A percentile compares a stretch with the other conserved stretches of the same genome.
phyloP scores from a whole-genome alignment of 2,113 vertebrate genomes.

The Trogon surrucura region DNA sequence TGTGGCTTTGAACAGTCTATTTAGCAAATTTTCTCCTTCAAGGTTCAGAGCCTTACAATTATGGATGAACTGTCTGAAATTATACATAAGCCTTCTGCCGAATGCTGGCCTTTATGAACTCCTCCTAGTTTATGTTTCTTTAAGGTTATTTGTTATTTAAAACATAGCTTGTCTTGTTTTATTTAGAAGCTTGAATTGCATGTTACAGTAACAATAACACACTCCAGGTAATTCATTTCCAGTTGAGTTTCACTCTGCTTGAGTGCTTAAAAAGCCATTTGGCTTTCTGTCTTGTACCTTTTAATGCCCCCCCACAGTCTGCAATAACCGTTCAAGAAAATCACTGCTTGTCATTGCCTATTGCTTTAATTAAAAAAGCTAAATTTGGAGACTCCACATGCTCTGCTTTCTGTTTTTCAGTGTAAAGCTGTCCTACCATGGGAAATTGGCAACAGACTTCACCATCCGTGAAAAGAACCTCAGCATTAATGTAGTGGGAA shows the following conservation, averaged over 20 bases:
- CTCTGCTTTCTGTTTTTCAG: slow-evolving; percentile 8
- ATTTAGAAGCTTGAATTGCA: neutral
- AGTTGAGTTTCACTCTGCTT: slow-evolving; percentile 2
- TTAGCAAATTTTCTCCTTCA: neutral
- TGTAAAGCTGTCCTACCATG: neutral
- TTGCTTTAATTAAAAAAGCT: slow-evolving; percentile 43
- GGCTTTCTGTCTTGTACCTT: slow-evolving; percentile 34
- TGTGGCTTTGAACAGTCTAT: neutral
- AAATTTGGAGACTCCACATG: slow-evolving; percentile 26
- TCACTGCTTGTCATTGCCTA: neutral
- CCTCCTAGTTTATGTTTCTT: neutral
- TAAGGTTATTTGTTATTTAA: neutral
- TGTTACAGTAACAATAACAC: neutral
- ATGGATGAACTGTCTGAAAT: neutral
- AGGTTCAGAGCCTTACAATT: neutral
- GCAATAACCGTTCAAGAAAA: slow-evolving; percentile 7
- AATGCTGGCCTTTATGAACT: neutral
- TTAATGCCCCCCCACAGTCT: neutral
- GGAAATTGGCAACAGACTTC: neutral
- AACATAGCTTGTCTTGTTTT: neutral
- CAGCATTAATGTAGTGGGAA: neutral
- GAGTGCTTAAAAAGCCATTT: slow-evolving; percentile 31
- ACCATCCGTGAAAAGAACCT: neutral
- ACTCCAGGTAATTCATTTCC: neutral
- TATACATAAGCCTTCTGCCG: neutral